Conservation (phyloP, 2,888 invertebrate genomes). For the Drosophila kuntzei region DNA sequence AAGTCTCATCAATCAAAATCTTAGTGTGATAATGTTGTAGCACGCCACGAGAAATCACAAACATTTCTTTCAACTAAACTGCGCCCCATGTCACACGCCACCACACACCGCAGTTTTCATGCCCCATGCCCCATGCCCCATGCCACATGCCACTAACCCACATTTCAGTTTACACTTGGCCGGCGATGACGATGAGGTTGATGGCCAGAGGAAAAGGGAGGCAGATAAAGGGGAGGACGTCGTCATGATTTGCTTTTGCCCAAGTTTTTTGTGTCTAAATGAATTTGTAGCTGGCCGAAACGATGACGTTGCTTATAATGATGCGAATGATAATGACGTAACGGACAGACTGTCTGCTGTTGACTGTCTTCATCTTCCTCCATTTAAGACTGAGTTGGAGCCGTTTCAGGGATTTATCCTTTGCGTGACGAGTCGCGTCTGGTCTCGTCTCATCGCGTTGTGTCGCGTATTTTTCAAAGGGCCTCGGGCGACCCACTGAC, state of each 20-base stretch:
- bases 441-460: constrained; percentile 37
- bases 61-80: constrained; percentile 67
- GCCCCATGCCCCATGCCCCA: constrained; percentile 11
- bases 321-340: constrained; percentile 61
- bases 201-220: background rate
- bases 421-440: constrained; percentile 37
- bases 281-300: constrained; percentile 52
- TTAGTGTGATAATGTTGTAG: constrained; percentile 76
- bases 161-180: constrained; percentile 64
- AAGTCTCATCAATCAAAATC: constrained; percentile 76
- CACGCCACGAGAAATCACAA: constrained; percentile 72
- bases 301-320: constrained; percentile 56
- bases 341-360: constrained; percentile 54
- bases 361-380: background rate
- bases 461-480: constrained; percentile 61
- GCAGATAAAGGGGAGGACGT: constrained; percentile 1
- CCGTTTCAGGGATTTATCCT: constrained; percentile 51
- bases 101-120: background rate
- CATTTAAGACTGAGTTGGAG: background rate
- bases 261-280: constrained; percentile 66
- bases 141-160: constrained; percentile 67
- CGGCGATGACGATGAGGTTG: constrained; percentile 30
- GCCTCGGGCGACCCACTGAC: constrained; percentile 67
- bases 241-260: constrained; percentile 56
- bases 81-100: constrained; percentile 17